Evolutionary conservation across 2,113 vertebrate species (phyloP).

Genomic region (Psilopogon haemacephalus): DNA sequence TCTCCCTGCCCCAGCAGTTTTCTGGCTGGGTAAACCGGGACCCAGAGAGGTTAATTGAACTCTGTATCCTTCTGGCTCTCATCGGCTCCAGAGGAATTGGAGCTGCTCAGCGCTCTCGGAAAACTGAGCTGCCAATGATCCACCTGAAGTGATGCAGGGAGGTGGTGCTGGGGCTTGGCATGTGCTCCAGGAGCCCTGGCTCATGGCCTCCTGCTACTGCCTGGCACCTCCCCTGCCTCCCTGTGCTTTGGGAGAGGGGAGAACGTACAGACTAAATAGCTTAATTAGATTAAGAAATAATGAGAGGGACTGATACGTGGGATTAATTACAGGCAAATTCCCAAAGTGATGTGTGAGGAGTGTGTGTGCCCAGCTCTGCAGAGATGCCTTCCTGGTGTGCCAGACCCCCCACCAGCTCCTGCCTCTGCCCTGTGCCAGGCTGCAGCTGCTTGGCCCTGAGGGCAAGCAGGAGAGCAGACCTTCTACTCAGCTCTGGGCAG

Average conservation of each 20-base stretch:
- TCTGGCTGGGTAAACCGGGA: background rate
- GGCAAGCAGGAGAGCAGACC: background rate
- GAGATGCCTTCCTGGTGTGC: background rate
- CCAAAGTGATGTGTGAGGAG: conserved; percentile 40
- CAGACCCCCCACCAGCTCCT: background rate
- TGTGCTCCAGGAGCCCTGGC: rapidly evolving
- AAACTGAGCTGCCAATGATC: background rate
- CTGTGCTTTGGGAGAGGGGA: background rate
- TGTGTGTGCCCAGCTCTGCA: background rate
- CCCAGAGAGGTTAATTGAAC: background rate
- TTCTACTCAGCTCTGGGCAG: no score
- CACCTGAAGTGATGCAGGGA: background rate
- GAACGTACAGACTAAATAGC: background rate
- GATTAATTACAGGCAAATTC: conserved; percentile 66
- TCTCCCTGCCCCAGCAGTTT: background rate
- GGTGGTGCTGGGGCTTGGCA: background rate
- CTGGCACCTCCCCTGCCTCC: background rate
- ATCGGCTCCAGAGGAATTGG: background rate
- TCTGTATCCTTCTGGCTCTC: background rate
- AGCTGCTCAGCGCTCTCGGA: background rate
- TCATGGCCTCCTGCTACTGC: rapidly evolving
- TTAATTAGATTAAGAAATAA: conserved; percentile 63
- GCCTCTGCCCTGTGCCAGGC: background rate
- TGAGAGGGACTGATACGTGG: background rate
- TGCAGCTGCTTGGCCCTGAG: background rate